Conservation (phyloP, 1,140 invertebrate genomes). For the Drosophila ananassae region DNA sequence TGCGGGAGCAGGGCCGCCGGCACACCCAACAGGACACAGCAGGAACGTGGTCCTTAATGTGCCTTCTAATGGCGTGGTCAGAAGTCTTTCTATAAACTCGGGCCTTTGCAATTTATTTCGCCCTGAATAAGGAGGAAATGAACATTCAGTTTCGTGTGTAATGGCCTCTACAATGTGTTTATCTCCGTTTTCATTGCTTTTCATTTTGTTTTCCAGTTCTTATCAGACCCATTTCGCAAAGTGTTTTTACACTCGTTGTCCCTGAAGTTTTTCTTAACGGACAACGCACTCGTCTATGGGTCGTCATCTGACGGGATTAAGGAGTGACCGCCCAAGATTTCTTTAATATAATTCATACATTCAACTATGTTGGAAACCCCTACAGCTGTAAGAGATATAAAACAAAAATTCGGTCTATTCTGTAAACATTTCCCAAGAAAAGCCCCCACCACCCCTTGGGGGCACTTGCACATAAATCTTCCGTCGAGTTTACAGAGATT, state of each 20-base stretch:
- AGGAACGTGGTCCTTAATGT: constrained; percentile 44
- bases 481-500: too few species aligned
- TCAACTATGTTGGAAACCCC: constrained; percentile 3
- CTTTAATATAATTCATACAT: too few species aligned
- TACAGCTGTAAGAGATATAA: constrained; percentile 54
- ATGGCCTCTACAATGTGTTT: constrained; percentile 57
- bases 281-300: constrained; percentile 36
- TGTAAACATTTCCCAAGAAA: constrained; percentile 43
- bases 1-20: not conserved
- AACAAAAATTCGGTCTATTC: constrained; percentile 20
- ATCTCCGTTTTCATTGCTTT: constrained; percentile 42
- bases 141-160: constrained; percentile 14
- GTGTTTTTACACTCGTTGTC: constrained; percentile 34
- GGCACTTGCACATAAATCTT: too few species aligned
- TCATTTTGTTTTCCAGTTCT: constrained; percentile 79
- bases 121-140: constrained; percentile 4
- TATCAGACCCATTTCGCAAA: constrained; percentile 63
- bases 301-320: constrained; percentile 35
- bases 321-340: too few species aligned
- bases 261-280: constrained; percentile 16
- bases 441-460: too few species aligned
- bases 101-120: constrained; percentile 64
- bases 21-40: constrained; percentile 6
- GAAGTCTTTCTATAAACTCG: constrained; percentile 1
- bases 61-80: constrained; percentile 59